Conservation (phyloP, 30 jellyfish, hydroid and myxozoan species). For the Cassiopea xamachana region DNA sequence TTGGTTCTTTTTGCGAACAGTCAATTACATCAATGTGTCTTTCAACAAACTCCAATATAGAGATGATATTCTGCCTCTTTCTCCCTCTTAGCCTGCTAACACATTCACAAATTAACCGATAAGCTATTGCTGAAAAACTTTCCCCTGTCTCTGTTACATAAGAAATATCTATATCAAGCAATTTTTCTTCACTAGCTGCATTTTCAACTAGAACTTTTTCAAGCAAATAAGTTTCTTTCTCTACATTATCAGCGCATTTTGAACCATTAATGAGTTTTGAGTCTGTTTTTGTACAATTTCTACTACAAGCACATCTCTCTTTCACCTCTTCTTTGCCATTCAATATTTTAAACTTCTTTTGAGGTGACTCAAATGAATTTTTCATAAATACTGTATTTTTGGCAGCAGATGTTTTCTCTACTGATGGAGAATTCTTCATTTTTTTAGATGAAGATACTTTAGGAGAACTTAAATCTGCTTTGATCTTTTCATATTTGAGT, state of each 20-base stretch:
- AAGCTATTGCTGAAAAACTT: background rate
- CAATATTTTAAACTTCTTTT: background rate
- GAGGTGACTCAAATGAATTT: constrained; percentile 33
- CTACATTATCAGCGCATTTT: background rate
- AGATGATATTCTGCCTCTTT: background rate
- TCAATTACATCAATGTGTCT: background rate
- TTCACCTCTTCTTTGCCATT: background rate
- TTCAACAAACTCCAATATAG: constrained; percentile 6
- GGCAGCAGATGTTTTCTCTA: background rate
- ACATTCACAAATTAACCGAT: background rate
- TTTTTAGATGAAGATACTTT: background rate
- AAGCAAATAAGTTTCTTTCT: background rate
- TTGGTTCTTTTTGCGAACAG: background rate
- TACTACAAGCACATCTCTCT: background rate
- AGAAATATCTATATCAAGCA: background rate
- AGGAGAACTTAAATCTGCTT: background rate
- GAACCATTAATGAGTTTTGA: background rate
- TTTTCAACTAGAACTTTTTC: background rate
- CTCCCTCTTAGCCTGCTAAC: background rate
- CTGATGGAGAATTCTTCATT: background rate
- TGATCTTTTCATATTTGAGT: constrained; percentile 22
- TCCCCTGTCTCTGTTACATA: background rate
- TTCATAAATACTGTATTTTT: constrained; percentile 2
- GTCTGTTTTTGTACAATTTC: background rate
- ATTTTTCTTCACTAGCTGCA: background rate